Conservation (phyloP, 2,888 invertebrate species). For the Polydesmus complanatus region DNA sequence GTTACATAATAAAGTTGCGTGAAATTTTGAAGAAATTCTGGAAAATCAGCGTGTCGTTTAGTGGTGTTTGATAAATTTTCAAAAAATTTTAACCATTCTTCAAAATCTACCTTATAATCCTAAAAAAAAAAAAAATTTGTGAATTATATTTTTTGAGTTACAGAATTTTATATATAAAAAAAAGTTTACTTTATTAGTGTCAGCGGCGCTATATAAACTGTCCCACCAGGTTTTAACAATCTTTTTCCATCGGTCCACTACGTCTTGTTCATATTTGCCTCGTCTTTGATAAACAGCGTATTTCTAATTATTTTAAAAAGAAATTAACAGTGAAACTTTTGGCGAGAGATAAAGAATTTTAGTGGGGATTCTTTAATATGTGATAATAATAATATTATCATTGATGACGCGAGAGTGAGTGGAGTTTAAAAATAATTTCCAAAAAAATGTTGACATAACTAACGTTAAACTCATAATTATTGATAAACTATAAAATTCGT, state of each 20-base stretch:
- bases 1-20: conserved; percentile 25
- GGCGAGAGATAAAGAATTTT: no score
- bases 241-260: conserved; percentile 25
- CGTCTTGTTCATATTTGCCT: conserved; percentile 25
- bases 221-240: conserved; percentile 27
- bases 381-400: no score
- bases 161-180: no score
- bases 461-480: no score
- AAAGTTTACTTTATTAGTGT: conserved; percentile 23
- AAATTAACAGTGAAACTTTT: neutral
- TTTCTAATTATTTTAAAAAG: conserved; percentile 18
- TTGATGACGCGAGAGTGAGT: no score
- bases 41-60: conserved; percentile 23
- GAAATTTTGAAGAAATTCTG: conserved; percentile 26
- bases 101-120: conserved; percentile 25
- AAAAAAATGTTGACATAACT: neutral
- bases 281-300: conserved; percentile 25
- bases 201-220: conserved; percentile 23
- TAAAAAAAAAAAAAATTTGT: conserved; percentile 18
- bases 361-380: no score
- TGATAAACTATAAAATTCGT: no score
- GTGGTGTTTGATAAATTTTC: conserved; percentile 24
- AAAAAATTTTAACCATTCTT: conserved; percentile 26
- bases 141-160: no score
- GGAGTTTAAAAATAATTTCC: neutral